Base-by-base conservation (phyloP, 2,113 vertebrate genomes). In the Numida meleagris region DNA sequence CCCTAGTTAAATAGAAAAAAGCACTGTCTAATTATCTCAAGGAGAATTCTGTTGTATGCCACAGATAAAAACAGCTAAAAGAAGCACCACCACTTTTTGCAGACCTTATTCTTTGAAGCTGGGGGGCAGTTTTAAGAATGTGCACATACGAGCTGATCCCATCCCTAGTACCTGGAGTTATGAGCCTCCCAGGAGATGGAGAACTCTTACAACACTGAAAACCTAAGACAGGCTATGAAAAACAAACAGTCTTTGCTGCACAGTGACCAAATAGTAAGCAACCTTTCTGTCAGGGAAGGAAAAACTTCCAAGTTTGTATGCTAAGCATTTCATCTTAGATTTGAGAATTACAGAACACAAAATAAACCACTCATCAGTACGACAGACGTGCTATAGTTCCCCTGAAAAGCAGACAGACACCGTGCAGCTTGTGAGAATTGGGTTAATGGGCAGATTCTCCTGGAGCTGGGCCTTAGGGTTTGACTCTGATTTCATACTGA, bases 371-470 rank as follows among this genome's bases (percentile, higher is more conserved):
- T 19, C 43, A 42, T 50, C 36, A 4, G 0, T 0, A 50, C 23
- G 46, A 61, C 6, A 10, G 3, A 3, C 4, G 4, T 6, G 21
- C 31, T 9, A 12, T 29, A 0, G 0, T 15, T 71, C 18, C 79
- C 55, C 20, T 33, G n/a, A 23, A 50, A 83, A 31, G 2, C 3
- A 1, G 15, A 4, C 34, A 74, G 55, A 4, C 11, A 9, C n/a
- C n/a, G 19, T 18, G 5, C 23, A 27, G 65, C 12, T 38, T 62
- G 24, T 24, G n/a, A 50, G 68, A 58, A 50, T 4, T 38, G 34
- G 18, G 5, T 2, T 6, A 27, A 70, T 10, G 9, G 6, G 42
- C 27, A 19, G 21, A 25, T n/a, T 40, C 24, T 50, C 67, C 36
- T 67, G 31, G 27, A 48, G 24, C 40, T 16, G 43, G 2, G 2